Base-by-base conservation (phyloP, 2,797 vertebrate genomes). In the Spheniscus humboldti region DNA sequence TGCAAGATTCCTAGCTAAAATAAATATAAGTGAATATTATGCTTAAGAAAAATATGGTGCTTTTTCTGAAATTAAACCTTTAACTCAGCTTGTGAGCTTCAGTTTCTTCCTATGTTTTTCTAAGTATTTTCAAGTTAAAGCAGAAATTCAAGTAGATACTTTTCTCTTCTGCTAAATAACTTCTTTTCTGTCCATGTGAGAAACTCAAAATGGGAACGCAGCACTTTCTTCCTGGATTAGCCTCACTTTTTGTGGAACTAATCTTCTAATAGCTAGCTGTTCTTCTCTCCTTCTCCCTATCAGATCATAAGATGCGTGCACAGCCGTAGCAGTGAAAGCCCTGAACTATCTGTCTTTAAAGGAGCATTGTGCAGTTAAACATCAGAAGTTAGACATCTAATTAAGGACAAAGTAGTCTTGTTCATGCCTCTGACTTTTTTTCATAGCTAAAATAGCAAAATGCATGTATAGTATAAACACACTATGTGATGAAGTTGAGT, bases 391-490 rank as follows among this genome's bases (percentile, higher is more conserved):
- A 66, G 39, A 53, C 16, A 48, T 37, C 33, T 77, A 31, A 37
- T 66, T 63, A 92, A 56, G 33, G 67, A 7, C 15, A 48, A 57
- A 48, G 11, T 53, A 53, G 6, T 62, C 27, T 66, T 64, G 8
- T 56, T 78, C 77, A 55, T 73, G 35, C 16, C 35, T 43, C 39
- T 68, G 30, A n/a, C 5, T 23, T 45, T 71, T 50, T 68, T 30
- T 9, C 18, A 4, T 41, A 45, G 18, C 33, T 41, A 75, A 68
- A 83, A 35, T 15, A 47, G 9, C 10, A 57, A 62, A 52, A 56
- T 48, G 27, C 1, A 0, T 25, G 7, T 27, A 3, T 11, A 16
- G 5, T 17, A 4, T 55, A 59, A 76, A 13, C 13, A 4, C 39
- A 7, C 13, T 7, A 1, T 13, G 43, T 69, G 69, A 12, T 84